Evolutionary conservation across 30 jellyfish, hydroid and myxozoan genomes (phyloP), one percentile per base, ranked within the genome.

Genomic region (Aurelia sp.): DNA sequence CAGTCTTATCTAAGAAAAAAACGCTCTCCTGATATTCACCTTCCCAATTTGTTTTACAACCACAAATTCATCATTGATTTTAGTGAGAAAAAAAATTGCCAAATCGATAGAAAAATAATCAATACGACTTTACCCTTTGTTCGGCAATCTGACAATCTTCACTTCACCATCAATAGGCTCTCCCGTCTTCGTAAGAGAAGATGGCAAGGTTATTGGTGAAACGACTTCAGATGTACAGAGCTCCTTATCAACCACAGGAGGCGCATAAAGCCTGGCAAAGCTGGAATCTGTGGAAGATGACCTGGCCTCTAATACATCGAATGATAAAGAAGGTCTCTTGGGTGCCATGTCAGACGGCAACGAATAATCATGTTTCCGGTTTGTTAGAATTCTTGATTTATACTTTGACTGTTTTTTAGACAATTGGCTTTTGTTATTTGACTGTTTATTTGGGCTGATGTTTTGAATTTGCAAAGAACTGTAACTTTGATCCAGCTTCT

Each of bases 111-210:
- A 7, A 37, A 37, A 37, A 37, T 10, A 37, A 37, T 17, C 13
- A 58, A 58, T 20, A 11, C 2, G 11, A 44, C 33, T 82, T 83
- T 47, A 83, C 92, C 92, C 86, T 60, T 83, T 83, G 47, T 83
- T 83, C 7, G 92, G 92, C 81, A 83, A 30, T 62, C 86, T 71
- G n/a, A 76, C 83, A 51, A 83, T 83, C 69, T 33, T 72, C 18
- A 83, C 92, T 52, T 83, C 92, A 21, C 86, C 82, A 30, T 83
- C 92, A 61, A 65, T 44, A 31, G 72, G 16, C n/a, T 73, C 92
- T 11, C 65, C 92, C 20, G 40, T 16, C 81, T 27, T 52, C 8
- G 83, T 52, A 15, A 30, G 44, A 15, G 86, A 58, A 3, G 85
- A 64, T 31, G n/a, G 52, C 78, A 70, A 19, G n/a, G 91, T 51